These are phyloP conservation scores for Gymnopithys bicolor DNA, from an alignment of 2,797 vertebrate species.

Conservation along the genomic window DNA sequence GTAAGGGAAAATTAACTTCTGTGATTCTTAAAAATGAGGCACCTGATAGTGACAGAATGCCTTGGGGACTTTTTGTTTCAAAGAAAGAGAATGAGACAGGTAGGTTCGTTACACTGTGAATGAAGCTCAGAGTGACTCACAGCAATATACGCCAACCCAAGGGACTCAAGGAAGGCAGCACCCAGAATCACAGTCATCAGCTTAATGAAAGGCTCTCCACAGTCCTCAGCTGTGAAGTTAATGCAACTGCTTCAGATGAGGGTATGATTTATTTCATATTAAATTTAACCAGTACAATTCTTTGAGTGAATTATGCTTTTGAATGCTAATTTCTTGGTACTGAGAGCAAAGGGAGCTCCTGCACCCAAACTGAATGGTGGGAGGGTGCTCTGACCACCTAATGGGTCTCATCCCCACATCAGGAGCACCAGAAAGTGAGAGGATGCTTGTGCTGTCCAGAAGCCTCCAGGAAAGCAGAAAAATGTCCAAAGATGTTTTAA, in stretches of 20 bases:
- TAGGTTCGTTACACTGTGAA: not conserved
- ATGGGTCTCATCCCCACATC: not conserved
- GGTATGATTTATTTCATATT: not conserved
- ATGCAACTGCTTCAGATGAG: not conserved
- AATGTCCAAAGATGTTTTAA: not conserved
- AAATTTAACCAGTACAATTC: not conserved
- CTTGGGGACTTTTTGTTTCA: not conserved
- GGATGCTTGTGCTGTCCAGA: not conserved
- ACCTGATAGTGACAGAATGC: not conserved
- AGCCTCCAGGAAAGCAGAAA: not conserved
- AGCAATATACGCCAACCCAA: fast-evolving
- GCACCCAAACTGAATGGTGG: not conserved
- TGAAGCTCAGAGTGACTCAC: not conserved
- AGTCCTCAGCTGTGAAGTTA: not conserved
- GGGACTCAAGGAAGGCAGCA: not conserved
- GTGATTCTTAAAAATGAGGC: not conserved
- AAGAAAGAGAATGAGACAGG: not conserved
- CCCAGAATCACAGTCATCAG: not conserved
- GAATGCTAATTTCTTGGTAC: not conserved
- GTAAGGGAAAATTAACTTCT: not conserved
- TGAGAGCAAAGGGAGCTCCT: not conserved
- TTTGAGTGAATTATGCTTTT: not conserved
- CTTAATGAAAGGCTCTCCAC: not conserved
- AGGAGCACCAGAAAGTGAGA: not conserved
- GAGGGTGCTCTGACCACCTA: fast-evolving